phyloP scores from a whole-genome alignment of 1,140 invertebrate species.

The Tigriopus japonicus region DNA sequence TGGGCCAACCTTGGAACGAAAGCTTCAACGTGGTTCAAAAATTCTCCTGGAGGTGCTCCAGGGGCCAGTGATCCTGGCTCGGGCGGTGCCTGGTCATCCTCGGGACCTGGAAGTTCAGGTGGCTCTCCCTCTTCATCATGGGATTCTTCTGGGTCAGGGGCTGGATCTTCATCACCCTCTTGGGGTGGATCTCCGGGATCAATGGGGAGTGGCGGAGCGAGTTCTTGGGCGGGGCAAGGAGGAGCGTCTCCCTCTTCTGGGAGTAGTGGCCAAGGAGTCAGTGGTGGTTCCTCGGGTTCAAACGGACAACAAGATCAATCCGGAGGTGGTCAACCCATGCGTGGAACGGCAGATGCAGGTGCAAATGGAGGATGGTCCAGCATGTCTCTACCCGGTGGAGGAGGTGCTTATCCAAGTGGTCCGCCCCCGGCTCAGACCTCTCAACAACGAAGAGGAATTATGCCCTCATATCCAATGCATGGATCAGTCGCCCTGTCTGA shows the following conservation, averaged over 20 bases:
- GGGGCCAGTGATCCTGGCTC: background rate
- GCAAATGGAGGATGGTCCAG: no score
- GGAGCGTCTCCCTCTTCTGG: background rate
- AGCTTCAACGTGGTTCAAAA: no score
- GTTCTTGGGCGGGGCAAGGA: no score
- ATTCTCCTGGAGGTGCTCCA: no score
- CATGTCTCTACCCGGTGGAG: background rate
- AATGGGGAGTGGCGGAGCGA: no score
- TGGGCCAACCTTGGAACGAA: no score
- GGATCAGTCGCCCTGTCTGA: background rate
- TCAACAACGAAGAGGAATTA: background rate
- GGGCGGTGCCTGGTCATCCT: background rate
- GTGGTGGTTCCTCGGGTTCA: background rate
- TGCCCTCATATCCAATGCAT: background rate
- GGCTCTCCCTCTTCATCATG: background rate
- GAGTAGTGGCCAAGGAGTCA: background rate
- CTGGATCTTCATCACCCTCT: background rate
- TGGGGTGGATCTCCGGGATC: background rate
- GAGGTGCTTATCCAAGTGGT: background rate
- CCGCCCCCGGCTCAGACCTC: background rate
- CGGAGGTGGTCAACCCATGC: no score
- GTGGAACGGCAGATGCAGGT: no score
- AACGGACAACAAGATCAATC: background rate
- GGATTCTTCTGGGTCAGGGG: background rate
- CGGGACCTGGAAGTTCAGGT: background rate